phyloP scores from a whole-genome alignment of 2,113 vertebrate species.

The Anolis sagrei region DNA sequence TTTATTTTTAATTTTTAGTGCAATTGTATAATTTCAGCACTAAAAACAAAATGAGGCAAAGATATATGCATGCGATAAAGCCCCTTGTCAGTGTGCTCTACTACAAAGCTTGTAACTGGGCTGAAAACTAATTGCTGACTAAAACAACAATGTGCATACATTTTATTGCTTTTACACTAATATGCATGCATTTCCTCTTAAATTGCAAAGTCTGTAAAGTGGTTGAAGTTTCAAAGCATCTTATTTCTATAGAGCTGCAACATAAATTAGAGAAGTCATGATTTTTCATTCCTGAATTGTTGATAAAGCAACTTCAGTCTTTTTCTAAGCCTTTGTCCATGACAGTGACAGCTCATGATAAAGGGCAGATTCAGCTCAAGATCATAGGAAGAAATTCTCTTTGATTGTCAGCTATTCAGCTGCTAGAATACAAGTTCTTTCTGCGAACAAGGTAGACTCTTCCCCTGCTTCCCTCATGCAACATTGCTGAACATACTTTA shows the following conservation, averaged over 20 bases:
- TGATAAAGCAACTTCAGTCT: conserved; percentile 26
- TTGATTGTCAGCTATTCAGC: conserved; percentile 36
- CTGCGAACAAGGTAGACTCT: conserved; percentile 25
- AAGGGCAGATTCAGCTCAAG: conserved; percentile 45
- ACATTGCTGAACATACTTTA: conserved; percentile 30
- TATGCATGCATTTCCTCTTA: neutral
- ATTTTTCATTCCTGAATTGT: neutral
- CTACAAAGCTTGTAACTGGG: neutral
- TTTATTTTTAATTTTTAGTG: too few relatives aligned
- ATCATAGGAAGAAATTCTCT: conserved; percentile 44
- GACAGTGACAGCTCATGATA: conserved; percentile 14
- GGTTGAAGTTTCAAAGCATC: neutral
- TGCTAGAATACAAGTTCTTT: conserved; percentile 34
- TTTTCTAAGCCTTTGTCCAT: conserved; percentile 21
- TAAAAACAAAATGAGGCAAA: too few relatives aligned
- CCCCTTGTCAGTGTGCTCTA: neutral
- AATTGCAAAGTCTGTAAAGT: neutral
- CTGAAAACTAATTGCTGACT: too few relatives aligned
- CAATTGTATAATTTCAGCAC: too few relatives aligned
- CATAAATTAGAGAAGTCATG: conserved; percentile 5
- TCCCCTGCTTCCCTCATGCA: conserved; percentile 13
- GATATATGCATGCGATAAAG: too few relatives aligned
- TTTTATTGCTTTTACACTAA: neutral
- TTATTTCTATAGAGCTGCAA: neutral
- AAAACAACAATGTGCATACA: neutral